Evolutionary conservation across 2,888 invertebrate genomes (phyloP).

Genomic region (Eupithecia pulchellata): DNA sequence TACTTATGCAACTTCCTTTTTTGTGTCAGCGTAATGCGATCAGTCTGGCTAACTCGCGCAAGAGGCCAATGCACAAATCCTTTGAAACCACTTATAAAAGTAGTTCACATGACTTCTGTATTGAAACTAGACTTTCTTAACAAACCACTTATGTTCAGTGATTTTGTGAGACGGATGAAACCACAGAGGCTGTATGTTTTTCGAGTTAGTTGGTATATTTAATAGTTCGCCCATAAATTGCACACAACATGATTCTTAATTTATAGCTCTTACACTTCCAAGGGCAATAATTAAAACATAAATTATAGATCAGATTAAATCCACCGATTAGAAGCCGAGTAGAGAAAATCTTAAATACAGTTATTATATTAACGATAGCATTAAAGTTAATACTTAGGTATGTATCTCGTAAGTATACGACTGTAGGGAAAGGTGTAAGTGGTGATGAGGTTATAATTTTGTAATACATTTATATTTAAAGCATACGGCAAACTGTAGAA

Average conservation of each 20-base stretch:
- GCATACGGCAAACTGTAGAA: neutral
- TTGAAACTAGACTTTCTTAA: neutral
- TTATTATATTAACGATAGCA: constrained; percentile 11
- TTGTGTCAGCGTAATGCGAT: constrained; percentile 30
- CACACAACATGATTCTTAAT: constrained; percentile 44
- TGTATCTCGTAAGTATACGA: neutral
- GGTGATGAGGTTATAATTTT: too few species aligned
- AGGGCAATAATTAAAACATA: constrained; percentile 62
- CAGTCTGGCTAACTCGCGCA: constrained; percentile 51
- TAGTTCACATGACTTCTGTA: neutral
- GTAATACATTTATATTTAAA: too few species aligned
- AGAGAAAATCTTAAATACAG: constrained; percentile 24
- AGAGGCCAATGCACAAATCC: constrained; percentile 67
- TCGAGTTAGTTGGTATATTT: neutral
- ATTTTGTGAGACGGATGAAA: neutral
- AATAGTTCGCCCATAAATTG: constrained; percentile 38
- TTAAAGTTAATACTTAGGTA: neutral
- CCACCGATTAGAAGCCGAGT: constrained; percentile 29
- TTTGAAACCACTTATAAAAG: constrained; percentile 24
- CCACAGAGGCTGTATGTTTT: neutral
- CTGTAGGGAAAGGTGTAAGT: neutral
- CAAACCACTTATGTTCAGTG: neutral
- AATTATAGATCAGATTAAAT: constrained; percentile 48
- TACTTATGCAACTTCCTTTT: neutral
- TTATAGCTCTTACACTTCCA: constrained; percentile 62